Evolutionary conservation across 2,113 vertebrate genomes (phyloP).

Genomic region (Montifringilla adamsi): DNA sequence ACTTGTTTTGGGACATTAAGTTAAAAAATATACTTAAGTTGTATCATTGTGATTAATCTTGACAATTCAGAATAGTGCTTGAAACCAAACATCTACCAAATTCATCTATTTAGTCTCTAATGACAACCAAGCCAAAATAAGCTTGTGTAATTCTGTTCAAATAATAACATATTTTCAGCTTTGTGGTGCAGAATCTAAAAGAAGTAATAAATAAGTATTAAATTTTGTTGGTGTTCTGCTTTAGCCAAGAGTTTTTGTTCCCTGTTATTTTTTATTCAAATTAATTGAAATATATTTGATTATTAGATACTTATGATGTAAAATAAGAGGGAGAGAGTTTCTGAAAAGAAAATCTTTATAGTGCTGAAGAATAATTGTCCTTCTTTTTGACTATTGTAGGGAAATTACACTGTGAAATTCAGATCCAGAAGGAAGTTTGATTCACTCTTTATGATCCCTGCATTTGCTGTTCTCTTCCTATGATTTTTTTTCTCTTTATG

Average conservation of each 20-base stretch:
- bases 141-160: not conserved
- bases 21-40: slow-evolving; percentile 6
- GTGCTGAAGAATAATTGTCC: not conserved
- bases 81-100: not conserved
- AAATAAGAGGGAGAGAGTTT: not conserved
- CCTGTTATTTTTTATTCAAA: not conserved
- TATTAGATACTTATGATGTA: not conserved
- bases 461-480: not conserved
- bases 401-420: not conserved
- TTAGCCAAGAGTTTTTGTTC: not conserved
- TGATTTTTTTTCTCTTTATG: not conserved
- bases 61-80: not conserved
- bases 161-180: not conserved
- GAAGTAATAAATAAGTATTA: not conserved
- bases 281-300: not conserved
- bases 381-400: not conserved
- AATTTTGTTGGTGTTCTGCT: not conserved
- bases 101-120: not conserved
- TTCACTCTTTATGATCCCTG: not conserved
- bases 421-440: not conserved
- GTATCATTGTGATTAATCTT: not conserved
- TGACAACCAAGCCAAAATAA: slow-evolving; percentile 17
- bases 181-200: not conserved
- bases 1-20: not conserved
- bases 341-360: not conserved